Base-by-base conservation (phyloP, 2,888 invertebrate species). In the Drosophila pegasa region DNA sequence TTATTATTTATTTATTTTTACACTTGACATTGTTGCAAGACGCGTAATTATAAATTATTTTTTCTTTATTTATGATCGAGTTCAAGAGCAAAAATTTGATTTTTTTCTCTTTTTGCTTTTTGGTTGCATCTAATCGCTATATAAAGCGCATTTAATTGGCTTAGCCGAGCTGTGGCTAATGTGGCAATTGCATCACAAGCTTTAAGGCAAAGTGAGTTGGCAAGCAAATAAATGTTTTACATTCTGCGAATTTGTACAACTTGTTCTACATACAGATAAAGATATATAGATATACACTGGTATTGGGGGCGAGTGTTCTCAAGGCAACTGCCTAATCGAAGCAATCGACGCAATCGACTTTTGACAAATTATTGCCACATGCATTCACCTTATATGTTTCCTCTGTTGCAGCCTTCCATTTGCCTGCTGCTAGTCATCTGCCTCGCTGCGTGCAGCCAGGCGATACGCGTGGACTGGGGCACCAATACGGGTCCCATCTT, bases 381-480 rank as follows among this genome's bases (percentile, higher is more conserved):
- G 47, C 16, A 45, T 40, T 56, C 37, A 48, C 41, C 31, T 25
- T 62, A 25, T 31, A 18, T 7, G 14, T 75, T 67, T 50, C 6
- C 16, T 50, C 50, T 35, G 18, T 77, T 71, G 61, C 71, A 58
- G 76, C 85, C 87, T 55, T 80, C 89, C 67, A 66, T 88, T 66
- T 85, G 88, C 72, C 78, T 90, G 75, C 87, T 92, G 75, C 88
- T 92, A 83, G 90, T 91, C 84, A 87, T 85, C 65, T 89, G 90
- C 67, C 70, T 90, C 57, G 76, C 66, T 40, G 69, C 61, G 20
- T 43, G 79, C 52, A 82, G 92, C 91, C 93, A 93, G 48, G 93
- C 93, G 77, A 94, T 94, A 92, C 94, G 93, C 92, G 94, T 94
- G 67, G 94, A 94, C 89, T 94, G 93, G 89, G 94, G 94, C 83